phyloP scores from a whole-genome alignment of 2,888 invertebrate species.

The Xestobium rufovillosum region DNA sequence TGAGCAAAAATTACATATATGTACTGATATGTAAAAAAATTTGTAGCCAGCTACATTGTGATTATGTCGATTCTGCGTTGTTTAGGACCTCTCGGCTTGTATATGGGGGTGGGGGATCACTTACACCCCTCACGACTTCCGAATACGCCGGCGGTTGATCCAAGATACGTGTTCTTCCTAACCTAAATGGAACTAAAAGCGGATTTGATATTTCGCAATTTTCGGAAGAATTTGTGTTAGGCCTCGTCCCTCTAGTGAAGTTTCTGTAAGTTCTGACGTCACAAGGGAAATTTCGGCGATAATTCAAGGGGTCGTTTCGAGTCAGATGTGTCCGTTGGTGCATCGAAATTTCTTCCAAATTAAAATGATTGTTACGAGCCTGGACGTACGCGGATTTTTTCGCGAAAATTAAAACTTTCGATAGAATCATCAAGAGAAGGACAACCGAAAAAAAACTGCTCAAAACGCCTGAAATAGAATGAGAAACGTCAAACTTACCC shows the following conservation, averaged over 20 bases:
- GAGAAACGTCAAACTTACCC: too few relatives aligned
- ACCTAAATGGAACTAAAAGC: slow-evolving; percentile 26
- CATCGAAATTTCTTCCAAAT: slow-evolving; percentile 27
- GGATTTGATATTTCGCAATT: slow-evolving; percentile 33
- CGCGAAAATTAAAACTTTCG: slow-evolving; percentile 37
- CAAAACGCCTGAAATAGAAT: slow-evolving; percentile 32
- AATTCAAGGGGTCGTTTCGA: slow-evolving; percentile 17
- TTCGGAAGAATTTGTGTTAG: slow-evolving; percentile 13
- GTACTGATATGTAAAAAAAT: too few relatives aligned
- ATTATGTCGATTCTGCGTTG: too few relatives aligned
- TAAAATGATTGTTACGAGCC: slow-evolving; percentile 23
- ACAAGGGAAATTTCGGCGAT: slow-evolving; percentile 20
- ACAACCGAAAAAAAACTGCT: slow-evolving; percentile 38
- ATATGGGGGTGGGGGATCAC: slow-evolving; percentile 47
- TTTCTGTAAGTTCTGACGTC: slow-evolving; percentile 26
- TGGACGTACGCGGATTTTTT: slow-evolving; percentile 31
- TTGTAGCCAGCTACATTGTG: too few relatives aligned
- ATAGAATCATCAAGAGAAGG: slow-evolving; percentile 36
- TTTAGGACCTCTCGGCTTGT: slow-evolving; percentile 34
- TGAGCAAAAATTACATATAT: too few relatives aligned
- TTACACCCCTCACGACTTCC: slow-evolving; percentile 29
- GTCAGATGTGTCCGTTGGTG: slow-evolving; percentile 21
- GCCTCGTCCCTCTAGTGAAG: slow-evolving; percentile 21
- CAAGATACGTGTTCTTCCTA: slow-evolving; percentile 17
- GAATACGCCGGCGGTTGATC: slow-evolving; percentile 39